Conservation (phyloP, 2,797 vertebrate genomes). For the Champsocephalus esox region DNA sequence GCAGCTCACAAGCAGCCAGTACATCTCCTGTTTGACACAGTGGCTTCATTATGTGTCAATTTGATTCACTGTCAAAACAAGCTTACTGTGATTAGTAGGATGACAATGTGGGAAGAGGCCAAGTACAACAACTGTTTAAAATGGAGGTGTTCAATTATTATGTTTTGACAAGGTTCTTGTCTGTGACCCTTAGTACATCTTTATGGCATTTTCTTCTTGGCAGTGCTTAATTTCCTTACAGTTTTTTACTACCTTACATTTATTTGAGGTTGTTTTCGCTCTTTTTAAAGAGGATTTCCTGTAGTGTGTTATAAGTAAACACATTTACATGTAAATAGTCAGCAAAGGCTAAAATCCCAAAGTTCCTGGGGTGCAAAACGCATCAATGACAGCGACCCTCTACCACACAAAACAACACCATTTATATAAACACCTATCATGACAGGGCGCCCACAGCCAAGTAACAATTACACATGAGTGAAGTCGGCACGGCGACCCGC, state of each 20-base stretch:
- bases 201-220: conserved; percentile 43
- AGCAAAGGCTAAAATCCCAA: no score
- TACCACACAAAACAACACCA: no score
- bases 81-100: conserved; percentile 28
- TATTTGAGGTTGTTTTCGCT: conserved; percentile 15
- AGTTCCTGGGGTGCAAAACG: no score
- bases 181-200: conserved; percentile 33
- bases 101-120: conserved; percentile 42
- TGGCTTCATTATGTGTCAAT: conserved; percentile 28
- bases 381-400: no score
- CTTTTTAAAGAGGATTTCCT: not conserved
- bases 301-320: no score
- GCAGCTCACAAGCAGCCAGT: conserved; percentile 19
- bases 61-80: conserved; percentile 26
- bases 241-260: conserved; percentile 10
- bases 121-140: conserved; percentile 30
- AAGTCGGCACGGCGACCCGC: no score
- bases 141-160: conserved; percentile 35
- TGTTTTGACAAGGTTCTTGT: conserved; percentile 19
- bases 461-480: no score
- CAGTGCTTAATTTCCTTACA: conserved; percentile 36
- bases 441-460: no score
- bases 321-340: no score
- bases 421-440: no score
- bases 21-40: conserved; percentile 50